These are phyloP conservation scores for Yponomeuta malinellus DNA, from an alignment of 2,888 invertebrate genomes.

Conservation along the genomic window DNA sequence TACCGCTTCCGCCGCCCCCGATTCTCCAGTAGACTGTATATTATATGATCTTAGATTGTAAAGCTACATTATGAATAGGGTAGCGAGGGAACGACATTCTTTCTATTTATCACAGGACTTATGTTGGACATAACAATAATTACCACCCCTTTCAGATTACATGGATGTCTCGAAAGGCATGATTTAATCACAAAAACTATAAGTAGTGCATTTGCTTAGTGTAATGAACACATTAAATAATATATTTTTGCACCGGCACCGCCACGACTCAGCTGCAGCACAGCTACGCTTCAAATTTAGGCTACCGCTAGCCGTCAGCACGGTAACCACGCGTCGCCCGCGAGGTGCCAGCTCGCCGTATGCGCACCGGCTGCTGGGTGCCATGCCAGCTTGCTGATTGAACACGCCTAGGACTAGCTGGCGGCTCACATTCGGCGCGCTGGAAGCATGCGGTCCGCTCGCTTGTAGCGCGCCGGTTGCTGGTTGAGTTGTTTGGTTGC, in stretches of 20 bases:
- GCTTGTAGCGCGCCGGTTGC: too few species aligned
- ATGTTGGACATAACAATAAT: constrained; percentile 8
- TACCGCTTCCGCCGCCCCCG: too few species aligned
- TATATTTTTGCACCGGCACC: not conserved
- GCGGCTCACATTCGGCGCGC: too few species aligned
- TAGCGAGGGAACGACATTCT: not conserved
- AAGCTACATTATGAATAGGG: not conserved
- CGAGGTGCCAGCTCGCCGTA: too few species aligned
- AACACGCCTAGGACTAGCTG: too few species aligned
- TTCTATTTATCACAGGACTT: constrained; percentile 12
- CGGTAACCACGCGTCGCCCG: too few species aligned
- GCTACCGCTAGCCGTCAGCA: too few species aligned
- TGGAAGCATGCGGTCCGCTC: too few species aligned
- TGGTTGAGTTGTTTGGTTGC: too few species aligned
- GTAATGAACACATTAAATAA: constrained; percentile 12
- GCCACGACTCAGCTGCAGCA: not conserved
- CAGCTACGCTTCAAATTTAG: not conserved
- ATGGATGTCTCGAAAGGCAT: not conserved
- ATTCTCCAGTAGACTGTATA: not conserved
- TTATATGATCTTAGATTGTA: not conserved
- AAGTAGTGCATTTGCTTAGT: not conserved
- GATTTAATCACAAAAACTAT: not conserved
- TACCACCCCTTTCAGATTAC: not conserved
- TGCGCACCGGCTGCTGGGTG: too few species aligned
- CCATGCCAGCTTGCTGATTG: too few species aligned